Base-by-base conservation (phyloP, 2,797 vertebrate species). In the Ctenochaetus hawaiiensis region DNA sequence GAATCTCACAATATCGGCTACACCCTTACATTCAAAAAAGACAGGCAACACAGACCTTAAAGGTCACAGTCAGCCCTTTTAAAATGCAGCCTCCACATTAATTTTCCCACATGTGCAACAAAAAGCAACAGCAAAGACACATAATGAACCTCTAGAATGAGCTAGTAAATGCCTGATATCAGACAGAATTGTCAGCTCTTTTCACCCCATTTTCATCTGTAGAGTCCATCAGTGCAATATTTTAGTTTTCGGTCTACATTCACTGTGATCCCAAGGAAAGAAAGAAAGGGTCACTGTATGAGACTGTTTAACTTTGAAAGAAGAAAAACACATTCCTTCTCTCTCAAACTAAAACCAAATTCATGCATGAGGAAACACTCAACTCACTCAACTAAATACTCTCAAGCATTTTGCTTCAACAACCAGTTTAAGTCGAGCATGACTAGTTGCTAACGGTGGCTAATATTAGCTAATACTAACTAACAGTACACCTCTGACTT, bases 1-100 rank as follows among this genome's bases (percentile, higher is more conserved):
- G 63, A 69, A 64, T 75, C 63, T 68, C 61, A 75, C 45, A 56
- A 47, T 65, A 72, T 34, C 43, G 72, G 48, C 70, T 37, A 6
- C 67, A 78, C 30, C 30, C 48, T 61, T 53, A 60, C 44, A 13
- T 26, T 26, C 49, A 76, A 53, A 62, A 59, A 79, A 72, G 71
- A 74, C 34, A 63, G 52, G 44, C 69, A 30, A 26, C 23, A 2
- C 14, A 51, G 66, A 67, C 52, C 72, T 52, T 22, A 45, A 26
- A 62, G 73, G 71, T 75, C 71, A 70, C 75, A 59, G 57, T 56
- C 49, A 73, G 54, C 22, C 37, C 7, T 1, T 64, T 75, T 34
- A 56, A 57, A 64, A 61, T 10, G 41, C 58, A 71, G 54, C 66
- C 17, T 30, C 20, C 37, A 51, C 39, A 39, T 41, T 13, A 2